Base-by-base conservation (phyloP, 2,797 vertebrate genomes). In the Austrolebias charrua region DNA sequence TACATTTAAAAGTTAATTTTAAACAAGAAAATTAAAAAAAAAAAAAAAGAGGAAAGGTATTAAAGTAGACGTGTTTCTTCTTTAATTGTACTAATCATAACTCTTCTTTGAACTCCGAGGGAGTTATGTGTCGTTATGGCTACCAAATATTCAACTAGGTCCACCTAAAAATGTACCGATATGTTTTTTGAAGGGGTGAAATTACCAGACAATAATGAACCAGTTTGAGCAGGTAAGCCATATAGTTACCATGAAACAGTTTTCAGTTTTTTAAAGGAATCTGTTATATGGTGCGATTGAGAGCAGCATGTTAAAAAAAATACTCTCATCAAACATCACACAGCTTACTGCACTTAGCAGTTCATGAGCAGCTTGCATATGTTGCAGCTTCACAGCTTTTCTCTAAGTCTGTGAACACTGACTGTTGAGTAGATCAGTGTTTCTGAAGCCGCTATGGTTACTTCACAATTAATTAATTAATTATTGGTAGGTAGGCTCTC, bases 301-400 rank as follows among this genome's bases (percentile, higher is more conserved):
- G 42, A 56, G 28, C 18, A 20, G 12, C 44, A 14, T 29, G n/a
- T 57, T 28, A 31, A 57, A 44, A 57, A 44, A 4, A 47, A 29
- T 4, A 58, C 11, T 43, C 38, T 5, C 33, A 40, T 45, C 28
- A 19, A n/a, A n/a, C n/a, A n/a, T n/a, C 29, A 35, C 13, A 46
- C n/a, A 5, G 12, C 24, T 14, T 20, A 58, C 55, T 5, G n/a
- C 6, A 2, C 28, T 19, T 47, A 28, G 31, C 29, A 19, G 55
- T 46, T 58, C 43, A 58, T 31, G 18, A 45, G 16, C 19, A 55
- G 40, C 40, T 56, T 19, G 28, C 0, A 12, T 57, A 18, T 14
- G 28, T 31, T 45, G 9, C 45, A 47, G 29, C 44, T 35, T 58
- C 29, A 59, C 45, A 59, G 56, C 45, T 59, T 59, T 59, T 48